Percentiles rank a stretch among this genome's conserved stretches.
These are phyloP conservation scores for Ephydatia muelleri DNA, from an alignment of 37 sponge, comb jelly and placozoan genomes.

Conservation along the genomic window DNA sequence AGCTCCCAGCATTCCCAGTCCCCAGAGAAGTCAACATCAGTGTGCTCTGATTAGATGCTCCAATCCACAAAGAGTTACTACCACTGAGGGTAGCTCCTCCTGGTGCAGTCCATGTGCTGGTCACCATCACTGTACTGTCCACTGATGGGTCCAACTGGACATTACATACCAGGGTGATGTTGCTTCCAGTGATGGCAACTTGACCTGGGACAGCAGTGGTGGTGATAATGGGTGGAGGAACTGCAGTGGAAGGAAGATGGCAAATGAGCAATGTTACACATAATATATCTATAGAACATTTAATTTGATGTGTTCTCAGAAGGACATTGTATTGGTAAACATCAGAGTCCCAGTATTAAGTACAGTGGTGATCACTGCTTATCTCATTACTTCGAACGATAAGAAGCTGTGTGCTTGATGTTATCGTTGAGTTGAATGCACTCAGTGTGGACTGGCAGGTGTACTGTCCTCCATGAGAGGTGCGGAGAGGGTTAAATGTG, in stretches of 20 bases:
- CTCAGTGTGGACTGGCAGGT: not conserved
- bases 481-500: too few species aligned
- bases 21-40: not conserved
- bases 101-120: too few species aligned
- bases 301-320: not conserved
- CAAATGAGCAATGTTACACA: too few species aligned
- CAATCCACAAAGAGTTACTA: not conserved
- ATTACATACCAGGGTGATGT: too few species aligned
- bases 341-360: too few species aligned
- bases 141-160: too few species aligned
- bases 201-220: not conserved
- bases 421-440: not conserved
- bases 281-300: too few species aligned
- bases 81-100: conserved; percentile 1
- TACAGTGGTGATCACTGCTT: too few species aligned
- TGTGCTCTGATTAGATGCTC: not conserved
- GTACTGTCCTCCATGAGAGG: too few species aligned
- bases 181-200: not conserved
- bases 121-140: too few species aligned
- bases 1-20: not conserved
- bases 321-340: too few species aligned
- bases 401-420: not conserved
- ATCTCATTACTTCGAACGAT: conserved; percentile 33
- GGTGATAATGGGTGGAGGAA: not conserved
- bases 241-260: too few species aligned